Conservation (phyloP, 2,113 vertebrate species). For the Eptesicus fuscus region DNA sequence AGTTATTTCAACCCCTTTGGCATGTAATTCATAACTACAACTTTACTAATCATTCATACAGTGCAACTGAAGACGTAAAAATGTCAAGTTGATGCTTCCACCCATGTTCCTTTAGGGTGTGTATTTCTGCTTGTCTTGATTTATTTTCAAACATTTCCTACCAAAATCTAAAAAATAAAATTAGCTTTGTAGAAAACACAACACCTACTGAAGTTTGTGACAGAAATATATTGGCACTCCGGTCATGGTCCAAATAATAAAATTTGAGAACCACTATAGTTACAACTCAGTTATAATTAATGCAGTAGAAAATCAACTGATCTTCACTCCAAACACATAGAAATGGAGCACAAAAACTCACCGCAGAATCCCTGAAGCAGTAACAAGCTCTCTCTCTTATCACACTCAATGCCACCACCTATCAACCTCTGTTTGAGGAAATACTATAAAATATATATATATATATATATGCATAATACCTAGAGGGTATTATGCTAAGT, state of each 20-base stretch:
- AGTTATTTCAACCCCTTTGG: background rate
- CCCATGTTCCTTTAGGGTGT: background rate
- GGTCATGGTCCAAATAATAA: background rate
- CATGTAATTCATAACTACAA: background rate
- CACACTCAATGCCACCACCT: background rate
- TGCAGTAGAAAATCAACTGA: background rate
- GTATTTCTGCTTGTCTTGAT: slow-evolving; percentile 17
- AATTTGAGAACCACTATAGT: background rate
- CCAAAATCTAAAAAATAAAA: slow-evolving; percentile 23
- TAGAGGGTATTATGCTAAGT: background rate
- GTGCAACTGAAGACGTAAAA: background rate
- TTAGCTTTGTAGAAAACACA: background rate
- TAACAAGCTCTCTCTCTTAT: background rate
- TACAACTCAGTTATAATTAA: background rate
- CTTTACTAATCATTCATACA: background rate
- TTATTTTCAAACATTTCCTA: slow-evolving; percentile 28
- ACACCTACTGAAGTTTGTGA: background rate
- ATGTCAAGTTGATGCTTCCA: background rate
- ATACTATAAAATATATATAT: background rate
- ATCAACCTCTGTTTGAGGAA: background rate
- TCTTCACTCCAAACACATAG: background rate
- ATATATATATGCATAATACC: no score
- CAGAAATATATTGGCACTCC: background rate
- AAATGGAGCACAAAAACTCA: background rate
- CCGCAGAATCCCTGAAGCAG: background rate